phyloP scores from a whole-genome alignment of 2,113 vertebrate genomes.

The Vulpes lagopus region DNA sequence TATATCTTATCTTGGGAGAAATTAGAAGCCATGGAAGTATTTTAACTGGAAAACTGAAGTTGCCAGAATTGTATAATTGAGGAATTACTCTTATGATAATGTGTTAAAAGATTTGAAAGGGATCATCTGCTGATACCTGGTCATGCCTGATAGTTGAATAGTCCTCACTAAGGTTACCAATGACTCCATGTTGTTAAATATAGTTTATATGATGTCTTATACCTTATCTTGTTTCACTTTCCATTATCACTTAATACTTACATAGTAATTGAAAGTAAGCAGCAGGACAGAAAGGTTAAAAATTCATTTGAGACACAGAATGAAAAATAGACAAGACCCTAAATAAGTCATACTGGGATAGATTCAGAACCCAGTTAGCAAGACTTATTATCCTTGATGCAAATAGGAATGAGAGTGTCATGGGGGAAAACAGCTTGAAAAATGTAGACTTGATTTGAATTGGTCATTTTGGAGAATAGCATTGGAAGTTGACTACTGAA shows the following conservation, averaged over 20 bases:
- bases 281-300: neutral
- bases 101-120: neutral
- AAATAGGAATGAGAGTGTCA: neutral
- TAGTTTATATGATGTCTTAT: neutral
- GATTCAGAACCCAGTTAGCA: neutral
- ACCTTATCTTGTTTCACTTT: neutral
- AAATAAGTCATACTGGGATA: neutral
- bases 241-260: neutral
- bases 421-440: neutral
- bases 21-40: neutral
- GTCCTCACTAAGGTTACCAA: neutral
- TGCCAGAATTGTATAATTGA: neutral
- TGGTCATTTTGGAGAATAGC: neutral
- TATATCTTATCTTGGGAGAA: neutral
- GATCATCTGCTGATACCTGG: neutral
- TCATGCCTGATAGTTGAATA: neutral
- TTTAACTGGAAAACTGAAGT: neutral
- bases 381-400: neutral
- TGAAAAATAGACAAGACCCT: neutral
- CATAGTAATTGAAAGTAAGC: neutral
- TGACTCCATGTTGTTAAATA: neutral
- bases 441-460: neutral
- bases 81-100: neutral
- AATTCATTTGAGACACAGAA: neutral
- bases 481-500: neutral